Evolutionary conservation across 2,113 vertebrate genomes (phyloP), one percentile per base, ranked within the genome.

Genomic region (Meriones unguiculatus): DNA sequence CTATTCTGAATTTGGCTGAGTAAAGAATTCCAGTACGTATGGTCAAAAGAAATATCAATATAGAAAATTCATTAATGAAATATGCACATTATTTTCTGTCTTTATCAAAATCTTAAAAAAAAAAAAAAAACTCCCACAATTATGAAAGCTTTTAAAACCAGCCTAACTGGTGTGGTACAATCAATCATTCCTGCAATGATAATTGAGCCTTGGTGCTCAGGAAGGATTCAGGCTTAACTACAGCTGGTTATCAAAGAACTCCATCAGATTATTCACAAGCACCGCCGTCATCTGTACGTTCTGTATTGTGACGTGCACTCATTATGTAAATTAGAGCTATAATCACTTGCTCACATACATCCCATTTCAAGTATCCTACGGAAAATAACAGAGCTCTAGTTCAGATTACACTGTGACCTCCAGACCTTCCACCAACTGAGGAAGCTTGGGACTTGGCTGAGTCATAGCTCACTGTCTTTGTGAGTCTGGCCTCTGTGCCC

Each of bases 121-220:
- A 12, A 57, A 57, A 57, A 57, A 57, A 64, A 75, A 41, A 81
- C 41, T 84, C 28, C 88, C 30, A 92, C 69, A 75, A 54, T 94
- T 90, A 87, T 64, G 69, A 97, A 67, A 72, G 30, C 93, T 80
- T 96, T 92, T 69, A 93, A 76, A 82, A 65, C 2, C 5, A 97
- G 84, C 65, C 52, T 95, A 84, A 93, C 75, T 59, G 32, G 46
- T 92, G 80, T 81, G 41, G 50, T 35, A 52, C 76, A 75, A 89
- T 93, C 65, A 96, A 89, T 93, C 65, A 96, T 65, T 88, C 81
- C 81, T 94, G 77, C 77, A 54, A 96, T 72, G 88, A 92, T 95
- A 92, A 96, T 65, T 88, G 65, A 93, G 67, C 73, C 67, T 96
- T 57, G 13, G 41, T 8, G 0, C 82, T 96, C 38, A 84, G 77